Evolutionary conservation across 2,113 vertebrate species (phyloP).

Genomic region (Paralichthys olivaceus): DNA sequence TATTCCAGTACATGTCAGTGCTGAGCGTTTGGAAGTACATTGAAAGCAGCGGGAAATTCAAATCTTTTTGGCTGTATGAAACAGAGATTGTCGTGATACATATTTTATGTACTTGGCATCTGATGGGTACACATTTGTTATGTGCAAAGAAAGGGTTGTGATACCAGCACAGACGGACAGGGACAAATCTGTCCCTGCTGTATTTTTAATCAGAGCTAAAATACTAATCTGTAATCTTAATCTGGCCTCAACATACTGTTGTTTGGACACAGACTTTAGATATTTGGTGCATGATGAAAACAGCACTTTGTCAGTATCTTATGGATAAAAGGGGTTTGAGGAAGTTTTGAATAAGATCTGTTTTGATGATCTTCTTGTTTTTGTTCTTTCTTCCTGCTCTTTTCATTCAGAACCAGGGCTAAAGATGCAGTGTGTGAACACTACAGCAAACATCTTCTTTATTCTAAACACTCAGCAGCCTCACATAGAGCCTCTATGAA

Average conservation of each 20-base stretch:
- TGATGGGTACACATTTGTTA: background rate
- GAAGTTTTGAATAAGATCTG: constrained; percentile 21
- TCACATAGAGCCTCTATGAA: constrained; percentile 40
- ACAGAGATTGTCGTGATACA: background rate
- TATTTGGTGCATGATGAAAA: constrained; percentile 3
- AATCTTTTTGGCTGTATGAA: background rate
- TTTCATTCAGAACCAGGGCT: constrained; percentile 36
- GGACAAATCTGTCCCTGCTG: constrained; percentile 44
- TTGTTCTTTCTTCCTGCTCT: constrained; percentile 6
- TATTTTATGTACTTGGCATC: background rate
- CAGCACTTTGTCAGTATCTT: background rate
- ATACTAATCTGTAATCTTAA: constrained; percentile 76
- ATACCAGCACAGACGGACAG: constrained; percentile 31
- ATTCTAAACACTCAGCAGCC: constrained; percentile 49
- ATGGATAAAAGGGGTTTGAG: background rate
- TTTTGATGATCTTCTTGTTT: constrained; percentile 18
- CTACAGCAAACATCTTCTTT: constrained; percentile 38
- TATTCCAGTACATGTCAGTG: constrained; percentile 14
- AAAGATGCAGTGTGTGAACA: constrained; percentile 24
- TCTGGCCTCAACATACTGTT: constrained; percentile 55
- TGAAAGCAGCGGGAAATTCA: background rate
- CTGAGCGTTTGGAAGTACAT: constrained; percentile 5
- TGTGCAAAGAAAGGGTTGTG: constrained; percentile 20
- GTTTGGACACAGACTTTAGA: constrained; percentile 48
- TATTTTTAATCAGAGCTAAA: constrained; percentile 69